A percentile compares a stretch with the other conserved stretches of the same genome.
Conservation (phyloP, 2,797 vertebrate genomes). For the Labroides dimidiatus region DNA sequence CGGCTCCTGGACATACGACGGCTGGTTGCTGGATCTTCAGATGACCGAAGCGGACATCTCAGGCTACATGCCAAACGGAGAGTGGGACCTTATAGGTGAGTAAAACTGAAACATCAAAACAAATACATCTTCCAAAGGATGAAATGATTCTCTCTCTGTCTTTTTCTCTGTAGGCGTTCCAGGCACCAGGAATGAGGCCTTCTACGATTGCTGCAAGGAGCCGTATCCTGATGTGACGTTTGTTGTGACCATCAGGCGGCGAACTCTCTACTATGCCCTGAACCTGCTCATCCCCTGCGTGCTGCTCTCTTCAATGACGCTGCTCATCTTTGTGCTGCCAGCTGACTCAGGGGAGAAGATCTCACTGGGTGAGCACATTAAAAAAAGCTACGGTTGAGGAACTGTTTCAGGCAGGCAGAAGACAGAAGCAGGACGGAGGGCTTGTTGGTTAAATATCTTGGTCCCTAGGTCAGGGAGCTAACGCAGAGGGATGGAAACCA, state of each 20-base stretch:
- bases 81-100: conserved; percentile 87
- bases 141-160: not conserved
- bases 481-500: not conserved
- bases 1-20: conserved; percentile 87
- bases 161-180: conserved; percentile 75
- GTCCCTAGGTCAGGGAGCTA: not conserved
- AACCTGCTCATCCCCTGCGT: conserved; percentile 88
- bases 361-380: conserved; percentile 82
- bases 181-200: conserved; percentile 78
- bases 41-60: conserved; percentile 85
- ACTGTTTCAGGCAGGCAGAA: not conserved
- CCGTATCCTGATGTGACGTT: conserved; percentile 86
- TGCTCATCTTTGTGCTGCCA: conserved; percentile 86
- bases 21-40: conserved; percentile 87
- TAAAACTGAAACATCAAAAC: not conserved
- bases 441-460: not conserved
- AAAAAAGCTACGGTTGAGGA: not conserved
- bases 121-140: not conserved
- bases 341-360: conserved; percentile 88
- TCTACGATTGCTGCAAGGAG: conserved; percentile 87
- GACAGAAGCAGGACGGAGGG: not conserved
- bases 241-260: conserved; percentile 83
- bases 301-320: conserved; percentile 87
- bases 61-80: conserved; percentile 86
- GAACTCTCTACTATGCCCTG: conserved; percentile 87